phyloP scores from a whole-genome alignment of 2,113 vertebrate species.

The Pangasianodon gigas region DNA sequence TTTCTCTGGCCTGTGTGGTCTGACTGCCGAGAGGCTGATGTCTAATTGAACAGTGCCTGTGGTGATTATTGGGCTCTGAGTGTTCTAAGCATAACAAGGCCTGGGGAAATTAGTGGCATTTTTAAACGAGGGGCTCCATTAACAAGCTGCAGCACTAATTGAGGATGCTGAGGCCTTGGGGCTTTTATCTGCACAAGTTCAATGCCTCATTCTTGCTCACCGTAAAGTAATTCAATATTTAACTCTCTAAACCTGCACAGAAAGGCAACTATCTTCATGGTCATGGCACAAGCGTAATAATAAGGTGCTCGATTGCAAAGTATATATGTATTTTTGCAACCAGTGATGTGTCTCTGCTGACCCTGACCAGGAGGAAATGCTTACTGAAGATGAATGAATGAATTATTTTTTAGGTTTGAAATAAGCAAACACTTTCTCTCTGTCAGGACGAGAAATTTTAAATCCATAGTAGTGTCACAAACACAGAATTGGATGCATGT shows the following conservation, averaged over 20 bases:
- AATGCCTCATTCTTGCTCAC: background rate
- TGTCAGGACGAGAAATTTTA: background rate
- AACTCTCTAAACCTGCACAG: background rate
- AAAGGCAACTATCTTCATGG: background rate
- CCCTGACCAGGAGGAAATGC: background rate
- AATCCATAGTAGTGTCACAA: background rate
- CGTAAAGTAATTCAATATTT: background rate
- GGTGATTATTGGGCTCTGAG: constrained; percentile 35
- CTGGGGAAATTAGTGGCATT: constrained; percentile 64
- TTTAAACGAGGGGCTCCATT: constrained; percentile 7
- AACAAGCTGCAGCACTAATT: constrained; percentile 48
- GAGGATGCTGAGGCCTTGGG: constrained; percentile 16
- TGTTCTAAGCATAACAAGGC: constrained; percentile 39
- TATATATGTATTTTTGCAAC: background rate
- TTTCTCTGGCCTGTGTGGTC: constrained; percentile 59
- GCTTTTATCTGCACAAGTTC: background rate
- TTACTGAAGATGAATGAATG: background rate
- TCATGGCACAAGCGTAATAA: background rate
- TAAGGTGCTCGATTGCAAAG: background rate
- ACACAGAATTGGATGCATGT: background rate
- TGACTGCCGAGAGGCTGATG: constrained; percentile 55
- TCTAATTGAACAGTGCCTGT: constrained; percentile 59
- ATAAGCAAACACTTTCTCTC: background rate
- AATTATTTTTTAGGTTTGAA: background rate
- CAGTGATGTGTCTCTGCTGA: background rate